Percentiles rank a stretch among this genome's conserved stretches.
Evolutionary conservation across 2,888 invertebrate genomes (phyloP).

Genomic region (Drosophila rubida): DNA sequence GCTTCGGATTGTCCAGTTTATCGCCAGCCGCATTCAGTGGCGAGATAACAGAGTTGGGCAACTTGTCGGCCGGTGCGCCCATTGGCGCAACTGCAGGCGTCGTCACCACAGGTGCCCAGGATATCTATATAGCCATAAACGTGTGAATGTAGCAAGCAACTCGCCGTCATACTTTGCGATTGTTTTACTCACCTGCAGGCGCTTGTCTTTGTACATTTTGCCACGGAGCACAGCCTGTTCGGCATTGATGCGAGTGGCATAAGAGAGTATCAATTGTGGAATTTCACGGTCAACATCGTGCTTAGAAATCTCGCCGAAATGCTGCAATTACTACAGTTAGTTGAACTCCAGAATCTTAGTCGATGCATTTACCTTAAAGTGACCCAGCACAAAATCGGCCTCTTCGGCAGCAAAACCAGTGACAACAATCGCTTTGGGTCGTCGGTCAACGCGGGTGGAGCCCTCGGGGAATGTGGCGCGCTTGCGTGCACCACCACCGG

Average conservation of each 20-base stretch:
- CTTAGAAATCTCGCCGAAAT: constrained; percentile 95
- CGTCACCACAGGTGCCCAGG: constrained; percentile 80
- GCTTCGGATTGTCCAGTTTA: constrained; percentile 63
- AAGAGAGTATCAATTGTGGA: constrained; percentile 86
- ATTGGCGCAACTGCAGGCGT: constrained; percentile 47
- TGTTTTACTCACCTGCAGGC: constrained; percentile 88
- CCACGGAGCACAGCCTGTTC: constrained; percentile 85
- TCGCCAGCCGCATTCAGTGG: constrained; percentile 20
- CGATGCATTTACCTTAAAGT: constrained; percentile 90
- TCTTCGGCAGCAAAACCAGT: constrained; percentile 95
- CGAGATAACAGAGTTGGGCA: constrained; percentile 17
- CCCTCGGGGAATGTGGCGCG: constrained; percentile 83
- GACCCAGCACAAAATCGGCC: constrained; percentile 91
- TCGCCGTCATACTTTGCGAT: not conserved
- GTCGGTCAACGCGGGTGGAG: constrained; percentile 90
- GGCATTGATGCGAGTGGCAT: constrained; percentile 84
- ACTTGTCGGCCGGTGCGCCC: constrained; percentile 60
- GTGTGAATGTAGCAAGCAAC: not conserved
- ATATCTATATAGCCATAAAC: constrained; percentile 58
- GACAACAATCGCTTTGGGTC: constrained; percentile 93
- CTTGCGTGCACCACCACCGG: constrained; percentile 67
- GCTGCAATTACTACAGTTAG: constrained; percentile 62
- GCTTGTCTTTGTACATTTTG: constrained; percentile 89
- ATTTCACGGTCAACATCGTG: constrained; percentile 90
- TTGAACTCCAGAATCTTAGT: too few species aligned